Conservation (phyloP, 2,888 invertebrate species). For the Conomelus anceps region DNA sequence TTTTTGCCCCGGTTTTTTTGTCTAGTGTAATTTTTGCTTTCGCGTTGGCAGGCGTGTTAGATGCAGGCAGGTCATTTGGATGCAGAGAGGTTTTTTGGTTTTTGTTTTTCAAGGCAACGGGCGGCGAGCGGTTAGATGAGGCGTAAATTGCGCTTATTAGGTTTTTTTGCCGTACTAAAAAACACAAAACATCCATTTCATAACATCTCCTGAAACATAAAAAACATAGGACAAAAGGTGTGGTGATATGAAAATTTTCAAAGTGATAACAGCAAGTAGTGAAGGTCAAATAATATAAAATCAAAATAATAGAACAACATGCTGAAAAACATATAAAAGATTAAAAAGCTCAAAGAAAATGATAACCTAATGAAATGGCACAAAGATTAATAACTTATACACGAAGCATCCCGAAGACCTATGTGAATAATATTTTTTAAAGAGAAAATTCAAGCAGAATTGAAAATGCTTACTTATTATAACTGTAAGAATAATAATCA, state of each 20-base stretch:
- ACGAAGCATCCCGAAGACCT: neutral
- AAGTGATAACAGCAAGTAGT: neutral
- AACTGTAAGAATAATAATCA: neutral
- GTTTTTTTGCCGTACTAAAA: neutral
- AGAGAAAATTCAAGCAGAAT: neutral
- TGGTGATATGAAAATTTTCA: neutral
- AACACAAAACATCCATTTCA: neutral
- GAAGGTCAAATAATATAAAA: neutral
- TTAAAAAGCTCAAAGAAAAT: neutral
- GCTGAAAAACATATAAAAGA: neutral
- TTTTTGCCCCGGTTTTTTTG: neutral
- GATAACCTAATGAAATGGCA: neutral
- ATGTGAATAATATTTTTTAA: neutral
- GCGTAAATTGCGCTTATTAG: neutral
- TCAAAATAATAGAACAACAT: neutral
- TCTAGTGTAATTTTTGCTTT: neutral
- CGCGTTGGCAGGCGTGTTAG: neutral
- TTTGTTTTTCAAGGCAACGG: neutral
- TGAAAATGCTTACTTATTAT: neutral
- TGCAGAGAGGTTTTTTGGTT: neutral
- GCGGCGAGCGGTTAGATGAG: neutral
- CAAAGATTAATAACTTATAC: neutral
- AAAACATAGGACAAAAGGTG: slow-evolving; percentile 38
- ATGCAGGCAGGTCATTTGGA: neutral
- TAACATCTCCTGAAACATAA: slow-evolving; percentile 30